phyloP scores from a whole-genome alignment of 2,797 vertebrate genomes.

The Etheostoma nigrum region DNA sequence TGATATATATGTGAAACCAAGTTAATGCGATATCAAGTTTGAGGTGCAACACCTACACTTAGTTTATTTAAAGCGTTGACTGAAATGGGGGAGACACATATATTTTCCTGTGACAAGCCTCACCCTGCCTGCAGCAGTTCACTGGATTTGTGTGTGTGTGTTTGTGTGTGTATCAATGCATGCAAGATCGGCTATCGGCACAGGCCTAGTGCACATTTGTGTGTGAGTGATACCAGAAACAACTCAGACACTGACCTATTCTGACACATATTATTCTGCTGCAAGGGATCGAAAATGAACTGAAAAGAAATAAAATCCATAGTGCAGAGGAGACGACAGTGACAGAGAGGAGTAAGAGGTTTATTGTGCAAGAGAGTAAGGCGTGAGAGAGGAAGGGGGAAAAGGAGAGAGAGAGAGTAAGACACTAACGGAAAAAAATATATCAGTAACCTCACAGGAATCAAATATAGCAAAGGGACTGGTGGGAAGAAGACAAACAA shows the following conservation, averaged over 20 bases:
- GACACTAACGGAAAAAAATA: conserved; percentile 38
- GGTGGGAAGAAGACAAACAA: conserved; percentile 56
- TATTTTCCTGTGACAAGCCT: conserved; percentile 51
- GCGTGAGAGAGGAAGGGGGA: conserved; percentile 20
- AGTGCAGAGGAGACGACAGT: conserved; percentile 57
- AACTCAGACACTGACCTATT: conserved; percentile 67
- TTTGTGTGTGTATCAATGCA: neutral
- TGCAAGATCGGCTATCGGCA: too few species aligned
- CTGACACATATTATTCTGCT: conserved; percentile 76
- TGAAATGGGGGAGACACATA: conserved; percentile 52
- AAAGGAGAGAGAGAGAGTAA: conserved; percentile 6
- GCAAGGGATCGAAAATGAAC: conserved; percentile 71
- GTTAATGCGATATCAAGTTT: conserved; percentile 67
- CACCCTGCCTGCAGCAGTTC: conserved; percentile 13
- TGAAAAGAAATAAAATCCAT: conserved; percentile 73
- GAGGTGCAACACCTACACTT: conserved; percentile 43
- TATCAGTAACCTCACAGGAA: conserved; percentile 63
- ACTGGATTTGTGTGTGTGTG: conserved; percentile 1
- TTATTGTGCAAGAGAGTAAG: conserved; percentile 5
- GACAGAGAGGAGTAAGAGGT: conserved; percentile 24
- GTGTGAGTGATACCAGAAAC: conserved; percentile 37
- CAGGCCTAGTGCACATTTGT: neutral
- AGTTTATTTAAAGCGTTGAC: conserved; percentile 60
- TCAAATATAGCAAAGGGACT: conserved; percentile 55
- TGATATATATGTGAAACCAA: conserved; percentile 65